Percentiles rank a stretch among this genome's conserved stretches.
Evolutionary conservation across 23 tunicate species (phyloP).

Genomic region (Oikopleura albicans): DNA sequence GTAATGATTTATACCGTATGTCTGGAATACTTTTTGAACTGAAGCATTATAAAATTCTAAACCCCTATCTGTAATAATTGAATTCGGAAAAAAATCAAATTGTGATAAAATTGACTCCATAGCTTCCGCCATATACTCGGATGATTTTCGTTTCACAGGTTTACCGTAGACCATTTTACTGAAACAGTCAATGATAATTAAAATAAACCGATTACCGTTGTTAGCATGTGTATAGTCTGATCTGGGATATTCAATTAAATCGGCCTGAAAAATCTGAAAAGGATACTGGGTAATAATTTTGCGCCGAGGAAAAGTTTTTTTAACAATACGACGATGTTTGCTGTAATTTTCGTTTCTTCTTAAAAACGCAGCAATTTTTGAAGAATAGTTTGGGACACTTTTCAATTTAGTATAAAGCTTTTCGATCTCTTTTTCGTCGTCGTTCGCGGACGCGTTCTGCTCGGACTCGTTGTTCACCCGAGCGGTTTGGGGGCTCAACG

Average conservation of each 20-base stretch:
- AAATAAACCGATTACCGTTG: background rate
- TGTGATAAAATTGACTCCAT: background rate
- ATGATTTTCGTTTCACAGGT: background rate
- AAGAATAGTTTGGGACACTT: background rate
- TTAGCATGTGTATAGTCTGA: background rate
- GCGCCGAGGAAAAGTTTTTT: background rate
- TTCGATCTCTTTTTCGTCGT: background rate
- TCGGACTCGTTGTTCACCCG: no score
- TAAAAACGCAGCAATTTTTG: background rate
- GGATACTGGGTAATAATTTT: background rate
- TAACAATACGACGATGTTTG: background rate
- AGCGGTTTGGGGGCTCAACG: no score
- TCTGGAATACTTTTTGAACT: background rate
- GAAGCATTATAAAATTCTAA: background rate
- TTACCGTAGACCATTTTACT: background rate
- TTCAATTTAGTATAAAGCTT: background rate
- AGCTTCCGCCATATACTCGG: background rate
- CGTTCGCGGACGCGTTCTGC: no score
- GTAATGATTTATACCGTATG: background rate
- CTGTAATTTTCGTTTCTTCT: background rate
- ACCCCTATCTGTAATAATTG: conserved; percentile 6
- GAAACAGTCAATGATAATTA: background rate
- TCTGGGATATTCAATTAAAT: background rate
- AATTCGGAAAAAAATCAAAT: background rate
- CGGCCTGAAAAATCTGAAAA: conserved; percentile 11